These are phyloP conservation scores for Cryptoblepharus egeriae DNA, from an alignment of 2,797 vertebrate species.

Conservation along the genomic window DNA sequence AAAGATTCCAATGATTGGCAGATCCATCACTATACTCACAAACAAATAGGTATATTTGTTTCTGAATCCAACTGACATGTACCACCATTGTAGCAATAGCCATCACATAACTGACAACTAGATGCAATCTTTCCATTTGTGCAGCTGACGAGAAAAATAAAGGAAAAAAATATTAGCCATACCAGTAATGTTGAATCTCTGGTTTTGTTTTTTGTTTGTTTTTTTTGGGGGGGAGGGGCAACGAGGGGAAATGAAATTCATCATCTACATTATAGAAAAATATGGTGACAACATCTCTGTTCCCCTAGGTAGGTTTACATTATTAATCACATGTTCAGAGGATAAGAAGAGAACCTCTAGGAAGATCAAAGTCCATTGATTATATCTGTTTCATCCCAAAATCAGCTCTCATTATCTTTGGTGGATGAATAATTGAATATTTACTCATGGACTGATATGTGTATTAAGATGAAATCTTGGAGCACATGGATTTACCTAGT, in stretches of 20 bases:
- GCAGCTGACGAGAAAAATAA: constrained; percentile 84
- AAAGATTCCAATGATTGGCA: background rate
- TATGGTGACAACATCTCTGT: background rate
- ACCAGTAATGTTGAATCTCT: constrained; percentile 20
- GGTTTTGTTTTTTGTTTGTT: too few relatives aligned
- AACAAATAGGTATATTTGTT: constrained; percentile 93
- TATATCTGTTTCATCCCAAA: background rate
- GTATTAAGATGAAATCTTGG: background rate
- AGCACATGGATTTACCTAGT: background rate
- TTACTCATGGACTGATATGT: background rate
- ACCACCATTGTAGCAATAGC: constrained; percentile 98
- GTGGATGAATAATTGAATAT: background rate
- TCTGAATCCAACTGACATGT: constrained; percentile 96
- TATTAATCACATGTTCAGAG: background rate
- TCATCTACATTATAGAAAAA: background rate
- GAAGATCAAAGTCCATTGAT: background rate
- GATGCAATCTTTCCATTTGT: constrained; percentile 95
- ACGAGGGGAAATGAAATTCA: too few relatives aligned
- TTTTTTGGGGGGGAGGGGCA: too few relatives aligned
- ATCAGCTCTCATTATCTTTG: background rate
- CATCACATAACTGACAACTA: constrained; percentile 97
- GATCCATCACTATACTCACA: constrained; percentile 86
- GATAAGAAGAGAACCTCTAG: background rate
- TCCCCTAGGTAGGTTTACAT: background rate
- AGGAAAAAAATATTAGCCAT: background rate